Evolutionary conservation across 2,888 invertebrate species (phyloP), one percentile per base, ranked within the genome.

Genomic region (Cremastobaeus sp.): DNA sequence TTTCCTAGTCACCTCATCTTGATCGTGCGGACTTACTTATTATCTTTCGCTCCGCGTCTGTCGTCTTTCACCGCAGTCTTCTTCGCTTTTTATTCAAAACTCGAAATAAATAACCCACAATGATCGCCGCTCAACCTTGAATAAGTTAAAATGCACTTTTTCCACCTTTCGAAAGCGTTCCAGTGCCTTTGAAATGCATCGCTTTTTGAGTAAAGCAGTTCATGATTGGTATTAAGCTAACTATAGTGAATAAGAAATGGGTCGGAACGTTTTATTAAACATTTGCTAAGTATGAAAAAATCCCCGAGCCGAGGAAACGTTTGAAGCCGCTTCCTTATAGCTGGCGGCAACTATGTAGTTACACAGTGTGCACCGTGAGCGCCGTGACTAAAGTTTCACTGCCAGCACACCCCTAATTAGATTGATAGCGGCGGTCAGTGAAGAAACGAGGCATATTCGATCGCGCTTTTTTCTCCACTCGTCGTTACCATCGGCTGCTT

Each of bases 381-480:
- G 74, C 65, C 65, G 60, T 66, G 57, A 66, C 62, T 60, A 62
- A 75, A 57, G 70, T 75, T 75, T 70, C 60, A 74, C 69, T 62
- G 41, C 65, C 45, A 12, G 62, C 62, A 68, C 68, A 71, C 66
- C 74, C 62, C 59, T 74, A 70, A 74, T 74, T 69, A 74, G 59
- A 64, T 74, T 74, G 74, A 74, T 74, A 64, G 69, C 64, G 34
- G 47, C 64, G 57, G 69, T 74, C 74, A 52, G 45, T 34, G 11
- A 48, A 43, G 66, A 54, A 62, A 62, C 55, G 43, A 66, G 20
- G 73, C 45, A 41, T 52, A 50, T 30, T 68, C 37, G 57, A 68
- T 74, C 55, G 30, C 21, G 9, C 43, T 28, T 41, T 50, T 66
- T 52, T 62, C 37, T 30, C 30, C 50, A 55, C 14, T 6, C 1